Base-by-base conservation (phyloP, 2,888 invertebrate genomes). In the Xestia sexstrigata region DNA sequence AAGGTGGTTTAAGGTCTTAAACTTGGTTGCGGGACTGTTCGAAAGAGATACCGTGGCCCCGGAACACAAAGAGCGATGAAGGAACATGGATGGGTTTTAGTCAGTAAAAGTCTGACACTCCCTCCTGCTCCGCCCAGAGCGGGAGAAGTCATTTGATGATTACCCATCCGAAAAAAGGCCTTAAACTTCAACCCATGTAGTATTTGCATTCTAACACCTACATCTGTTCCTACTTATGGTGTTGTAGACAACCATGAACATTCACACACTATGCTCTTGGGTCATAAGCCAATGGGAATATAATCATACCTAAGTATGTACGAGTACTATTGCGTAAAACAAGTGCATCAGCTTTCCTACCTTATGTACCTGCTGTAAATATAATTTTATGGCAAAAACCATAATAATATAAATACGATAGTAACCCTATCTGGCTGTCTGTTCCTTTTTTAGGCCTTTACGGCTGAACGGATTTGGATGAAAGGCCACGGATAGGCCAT, bases 221-320 rank as follows among this genome's bases (percentile, higher is more conserved):
- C 23, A 35, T 5, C 45, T 45, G 55, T 6, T 17, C 17, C 8
- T n/a, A 74, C 30, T 47, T 62, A 67, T 20, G 35, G 39, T 42
- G 2, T 55, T 23, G 20, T 81, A 52, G 58, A 52, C 76, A 71
- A 76, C 71, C 20, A 76, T 45, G 62, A 45, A 63, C 20, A 71
- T 71, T 52, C 39, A 39, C 49, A 42, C 45, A 42, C 15, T 39
- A n/a, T 30, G 11, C 26, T 58, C 58, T 52, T n/a, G 15, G 77
- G 78, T 72, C 71, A 77, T 60, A 77, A 69, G 77, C 0, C 77
- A 72, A 69, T 69, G 42, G 30, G 68, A 71, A 39, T 69, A 58
- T 77, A 52, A 60, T 63, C 63, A 30, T 55, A 39, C 11, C 26
- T 26, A 35, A n/a, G 30, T 68, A 26, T 6, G 17, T 55, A 35